Evolutionary conservation across 1,140 invertebrate species (phyloP), one percentile per base, ranked within the genome.

Genomic region (Pachyrhynchus sulphureomaculatus): DNA sequence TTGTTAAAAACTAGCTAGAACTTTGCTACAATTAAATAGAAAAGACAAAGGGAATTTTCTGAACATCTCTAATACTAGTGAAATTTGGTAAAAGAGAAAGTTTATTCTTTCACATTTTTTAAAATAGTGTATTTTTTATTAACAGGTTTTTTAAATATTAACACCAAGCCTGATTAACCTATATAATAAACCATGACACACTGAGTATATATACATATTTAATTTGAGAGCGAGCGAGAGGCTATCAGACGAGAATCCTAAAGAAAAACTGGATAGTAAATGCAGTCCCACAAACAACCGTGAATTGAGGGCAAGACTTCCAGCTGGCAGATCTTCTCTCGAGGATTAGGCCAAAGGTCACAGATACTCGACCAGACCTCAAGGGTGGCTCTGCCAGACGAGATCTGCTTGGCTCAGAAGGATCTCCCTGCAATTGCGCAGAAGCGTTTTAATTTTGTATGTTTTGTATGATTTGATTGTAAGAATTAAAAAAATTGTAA

Each of bases 291-390:
- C 77, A 99, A 99, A 79, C 98, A 9, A 99, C 77, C 90, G 98
- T 73, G 98, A 99, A 82, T 82, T 98, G 69, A 91, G 97, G 74
- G 98, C 98, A 54, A 89, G 98, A 65, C 99, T 98, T 0, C 97
- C 96, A 0, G 93, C 95, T 44, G 95, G 95, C 15, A 89, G 88
- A 69, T 98, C 95, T 71, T 98, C 6, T n/a, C 96, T 0, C 86
- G 98, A 68, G 98, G 98, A 69, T 84, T 99, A 64, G 98, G 98
- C 68, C n/a, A 98, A 99, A 78, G 96, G 98, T 66, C 92, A 96
- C 74, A 84, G 90, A 57, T 99, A 86, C 81, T 89, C 91, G 32
- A 33, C 26, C 94, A 98, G 75, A 99, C 96, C 6, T 33, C 36
- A 96, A 88, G 77, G 98, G 98, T 78, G 97, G 97, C 60, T 99